Percentiles rank a stretch among this genome's conserved stretches.
Evolutionary conservation across 2,113 vertebrate genomes (phyloP).

Genomic region (Bucco capensis): DNA sequence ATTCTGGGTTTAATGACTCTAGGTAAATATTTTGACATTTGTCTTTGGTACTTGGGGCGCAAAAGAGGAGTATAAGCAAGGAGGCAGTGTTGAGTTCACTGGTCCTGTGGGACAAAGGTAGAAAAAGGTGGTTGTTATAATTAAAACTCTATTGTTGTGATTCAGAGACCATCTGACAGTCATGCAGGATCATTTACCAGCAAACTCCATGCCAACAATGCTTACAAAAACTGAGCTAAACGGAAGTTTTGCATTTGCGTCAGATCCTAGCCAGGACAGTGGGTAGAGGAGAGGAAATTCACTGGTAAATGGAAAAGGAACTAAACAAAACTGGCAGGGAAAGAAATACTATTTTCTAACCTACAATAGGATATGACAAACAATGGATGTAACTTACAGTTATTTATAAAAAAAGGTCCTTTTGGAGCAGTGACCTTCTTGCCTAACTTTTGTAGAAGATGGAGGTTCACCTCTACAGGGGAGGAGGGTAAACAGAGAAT

Average conservation of each 20-base stretch:
- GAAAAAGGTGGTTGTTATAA: slow-evolving; percentile 2
- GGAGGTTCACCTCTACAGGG: not conserved
- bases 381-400: slow-evolving; percentile 40
- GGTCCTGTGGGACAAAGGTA: not conserved
- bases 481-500: not conserved
- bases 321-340: slow-evolving; percentile 35
- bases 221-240: slow-evolving; percentile 8
- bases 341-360: slow-evolving; percentile 43
- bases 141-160: not conserved
- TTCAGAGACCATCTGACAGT: slow-evolving; percentile 16
- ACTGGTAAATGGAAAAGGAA: slow-evolving; percentile 44
- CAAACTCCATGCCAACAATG: not conserved
- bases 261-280: slow-evolving; percentile 6
- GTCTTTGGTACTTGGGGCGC: not conserved
- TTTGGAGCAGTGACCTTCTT: slow-evolving; percentile 10
- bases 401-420: slow-evolving; percentile 41
- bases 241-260: slow-evolving; percentile 28
- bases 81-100: not conserved
- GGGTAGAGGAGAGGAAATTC: slow-evolving; percentile 17
- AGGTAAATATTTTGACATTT: not conserved
- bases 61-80: not conserved
- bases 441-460: not conserved
- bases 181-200: not conserved
- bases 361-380: slow-evolving; percentile 41
- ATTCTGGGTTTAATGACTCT: not conserved